Conservation (phyloP, 2,113 vertebrate species). For the Chlorodrepanis virens region DNA sequence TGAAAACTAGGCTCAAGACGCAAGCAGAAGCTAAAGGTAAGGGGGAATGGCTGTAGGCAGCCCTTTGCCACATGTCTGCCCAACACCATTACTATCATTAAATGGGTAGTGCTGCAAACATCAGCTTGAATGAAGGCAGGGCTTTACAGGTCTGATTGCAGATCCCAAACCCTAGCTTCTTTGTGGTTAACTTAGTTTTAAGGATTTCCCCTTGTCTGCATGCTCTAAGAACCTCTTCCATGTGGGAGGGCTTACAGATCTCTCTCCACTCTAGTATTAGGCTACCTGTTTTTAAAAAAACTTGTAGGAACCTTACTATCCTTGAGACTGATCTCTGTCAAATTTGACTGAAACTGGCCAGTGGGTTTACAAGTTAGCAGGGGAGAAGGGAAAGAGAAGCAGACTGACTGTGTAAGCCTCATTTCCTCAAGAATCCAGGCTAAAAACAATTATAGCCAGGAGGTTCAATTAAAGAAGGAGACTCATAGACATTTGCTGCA, state of each 20-base stretch:
- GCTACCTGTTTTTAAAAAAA: not conserved
- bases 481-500: not conserved
- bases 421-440: slow-evolving; percentile 29
- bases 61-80: not conserved
- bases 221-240: not conserved
- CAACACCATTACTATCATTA: not conserved
- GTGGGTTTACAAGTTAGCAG: not conserved
- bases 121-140: fast-evolving
- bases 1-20: not conserved
- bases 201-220: not conserved
- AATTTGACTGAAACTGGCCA: not conserved
- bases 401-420: not conserved
- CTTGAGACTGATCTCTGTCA: not conserved
- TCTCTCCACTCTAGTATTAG: not conserved
- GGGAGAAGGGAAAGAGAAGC: not conserved
- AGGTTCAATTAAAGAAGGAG: slow-evolving; percentile 56
- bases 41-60: not conserved
- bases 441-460: slow-evolving; percentile 50
- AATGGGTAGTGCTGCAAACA: not conserved
- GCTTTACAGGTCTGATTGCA: not conserved
- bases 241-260: not conserved
- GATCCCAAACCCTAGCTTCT: not conserved
- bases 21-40: not conserved
- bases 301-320: not conserved
- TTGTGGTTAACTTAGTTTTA: not conserved